Evolutionary conservation across 2,797 vertebrate species (phyloP).

Genomic region (Gallinago solitaria): DNA sequence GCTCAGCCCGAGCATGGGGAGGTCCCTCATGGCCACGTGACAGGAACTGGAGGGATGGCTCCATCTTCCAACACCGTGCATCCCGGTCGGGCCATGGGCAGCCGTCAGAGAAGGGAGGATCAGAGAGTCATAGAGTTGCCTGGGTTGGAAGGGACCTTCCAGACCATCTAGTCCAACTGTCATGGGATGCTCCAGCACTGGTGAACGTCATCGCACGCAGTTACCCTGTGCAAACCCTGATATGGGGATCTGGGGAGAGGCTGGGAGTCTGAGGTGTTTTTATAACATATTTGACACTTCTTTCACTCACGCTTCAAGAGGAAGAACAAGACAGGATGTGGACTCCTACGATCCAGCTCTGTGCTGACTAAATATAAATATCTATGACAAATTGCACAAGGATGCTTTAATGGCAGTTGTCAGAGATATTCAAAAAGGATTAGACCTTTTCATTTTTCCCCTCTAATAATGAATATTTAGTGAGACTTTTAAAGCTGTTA

Average conservation of each 20-base stretch:
- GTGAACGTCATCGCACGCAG: accelerated
- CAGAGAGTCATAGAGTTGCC: not conserved
- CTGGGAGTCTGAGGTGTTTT: not conserved
- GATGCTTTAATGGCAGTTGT: constrained; percentile 65
- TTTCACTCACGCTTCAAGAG: not conserved
- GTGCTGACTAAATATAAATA: constrained; percentile 58
- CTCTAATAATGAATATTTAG: constrained; percentile 37
- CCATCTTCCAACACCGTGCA: accelerated
- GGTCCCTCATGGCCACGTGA: not conserved
- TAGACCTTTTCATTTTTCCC: constrained; percentile 21
- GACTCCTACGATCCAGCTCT: constrained; percentile 16
- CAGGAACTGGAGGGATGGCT: not conserved
- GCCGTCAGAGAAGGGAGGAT: accelerated
- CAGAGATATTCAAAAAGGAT: constrained; percentile 56
- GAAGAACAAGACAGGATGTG: not conserved
- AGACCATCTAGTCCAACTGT: not conserved
- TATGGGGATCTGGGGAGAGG: not conserved
- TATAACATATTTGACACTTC: not conserved
- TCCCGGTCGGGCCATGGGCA: not conserved
- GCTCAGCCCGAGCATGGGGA: not conserved
- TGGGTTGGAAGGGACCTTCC: not conserved
- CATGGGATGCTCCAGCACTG: accelerated
- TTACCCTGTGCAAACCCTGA: accelerated
- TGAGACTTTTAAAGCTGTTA: constrained; percentile 42
- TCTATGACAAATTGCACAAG: constrained; percentile 46